Conservation (phyloP, 2,888 invertebrate species). For the Incurvaria masculella region DNA sequence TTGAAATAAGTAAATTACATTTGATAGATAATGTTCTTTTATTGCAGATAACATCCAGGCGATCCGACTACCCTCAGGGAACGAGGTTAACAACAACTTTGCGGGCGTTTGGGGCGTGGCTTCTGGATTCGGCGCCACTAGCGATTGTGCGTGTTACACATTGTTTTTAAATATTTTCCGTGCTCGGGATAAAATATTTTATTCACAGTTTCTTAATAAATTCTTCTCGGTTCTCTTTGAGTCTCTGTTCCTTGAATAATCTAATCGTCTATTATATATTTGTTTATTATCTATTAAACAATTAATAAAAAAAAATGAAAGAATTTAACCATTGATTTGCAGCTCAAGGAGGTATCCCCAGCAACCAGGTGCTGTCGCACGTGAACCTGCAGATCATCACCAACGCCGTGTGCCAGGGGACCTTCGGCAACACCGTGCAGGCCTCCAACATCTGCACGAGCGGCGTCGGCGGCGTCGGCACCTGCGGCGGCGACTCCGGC, state of each 20-base stretch:
- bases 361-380: slow-evolving; percentile 27
- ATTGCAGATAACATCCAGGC: slow-evolving; percentile 22
- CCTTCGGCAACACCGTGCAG: slow-evolving; percentile 19
- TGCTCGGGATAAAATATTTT: no score
- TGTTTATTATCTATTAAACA: no score
- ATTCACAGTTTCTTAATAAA: no score
- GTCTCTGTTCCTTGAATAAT: no score
- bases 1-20: no score
- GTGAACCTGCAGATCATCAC: slow-evolving; percentile 28
- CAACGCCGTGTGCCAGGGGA: slow-evolving; percentile 21
- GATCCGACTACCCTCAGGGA: slow-evolving; percentile 20
- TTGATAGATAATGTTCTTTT: no score
- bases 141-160: slow-evolving; percentile 22
- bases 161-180: no score
- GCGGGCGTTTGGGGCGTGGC: slow-evolving; percentile 20
- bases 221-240: no score
- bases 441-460: slow-evolving; percentile 24
- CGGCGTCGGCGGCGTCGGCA: slow-evolving; percentile 21
- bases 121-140: slow-evolving; percentile 24
- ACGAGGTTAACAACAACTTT: slow-evolving; percentile 13
- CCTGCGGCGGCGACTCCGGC: slow-evolving; percentile 29
- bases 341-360: slow-evolving; percentile 13
- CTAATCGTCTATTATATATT: no score
- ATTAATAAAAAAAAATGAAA: no score
- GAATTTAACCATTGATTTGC: no score